Percentiles rank a stretch among this genome's conserved stretches.
These are phyloP conservation scores for Thripadectes ignobilis DNA, from an alignment of 2,797 vertebrate genomes.

Conservation along the genomic window DNA sequence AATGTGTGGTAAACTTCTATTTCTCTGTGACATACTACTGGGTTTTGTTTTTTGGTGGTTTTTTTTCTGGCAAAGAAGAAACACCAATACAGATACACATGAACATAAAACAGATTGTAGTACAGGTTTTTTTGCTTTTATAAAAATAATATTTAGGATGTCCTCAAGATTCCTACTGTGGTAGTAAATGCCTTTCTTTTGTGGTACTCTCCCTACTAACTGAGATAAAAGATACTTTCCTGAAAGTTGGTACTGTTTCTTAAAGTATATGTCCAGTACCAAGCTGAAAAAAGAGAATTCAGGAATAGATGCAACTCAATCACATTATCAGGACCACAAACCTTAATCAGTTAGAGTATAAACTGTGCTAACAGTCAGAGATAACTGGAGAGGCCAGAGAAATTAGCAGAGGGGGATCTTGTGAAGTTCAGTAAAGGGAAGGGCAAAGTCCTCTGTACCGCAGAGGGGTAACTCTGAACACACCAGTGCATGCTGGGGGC, in stretches of 20 bases:
- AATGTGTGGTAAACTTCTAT: background rate
- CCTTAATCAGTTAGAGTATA: background rate
- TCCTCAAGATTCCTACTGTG: background rate
- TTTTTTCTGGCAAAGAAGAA: background rate
- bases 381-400: background rate
- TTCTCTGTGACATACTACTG: background rate
- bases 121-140: background rate
- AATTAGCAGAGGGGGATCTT: background rate
- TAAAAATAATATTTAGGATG: background rate
- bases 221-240: background rate
- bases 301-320: background rate
- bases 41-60: background rate
- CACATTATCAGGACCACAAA: background rate
- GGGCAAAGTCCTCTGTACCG: background rate
- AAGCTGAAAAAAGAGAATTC: background rate
- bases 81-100: background rate
- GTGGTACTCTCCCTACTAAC: background rate
- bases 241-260: background rate
- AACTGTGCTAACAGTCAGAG: background rate
- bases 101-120: background rate
- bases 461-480: background rate
- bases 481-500: background rate
- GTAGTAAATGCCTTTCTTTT: background rate
- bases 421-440: background rate
- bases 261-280: background rate